Evolutionary conservation across 1,140 invertebrate species (phyloP), one percentile per base, ranked within the genome.

Genomic region (Popillia japonica): DNA sequence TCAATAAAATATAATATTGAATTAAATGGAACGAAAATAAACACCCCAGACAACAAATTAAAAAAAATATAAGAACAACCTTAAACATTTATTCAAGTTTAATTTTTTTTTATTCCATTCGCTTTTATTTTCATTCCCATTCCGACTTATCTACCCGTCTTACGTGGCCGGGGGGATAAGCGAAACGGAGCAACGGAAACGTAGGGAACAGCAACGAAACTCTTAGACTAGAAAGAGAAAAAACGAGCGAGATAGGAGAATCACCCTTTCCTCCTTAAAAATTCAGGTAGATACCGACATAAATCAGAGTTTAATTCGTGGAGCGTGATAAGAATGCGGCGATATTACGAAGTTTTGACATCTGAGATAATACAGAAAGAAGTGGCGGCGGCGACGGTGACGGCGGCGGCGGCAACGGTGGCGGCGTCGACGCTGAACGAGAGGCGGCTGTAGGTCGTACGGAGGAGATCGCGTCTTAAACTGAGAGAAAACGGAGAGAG

Each of bases 221-320:
- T 14, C 27, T 4, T 3, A 55, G 48, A n/a, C 20, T 22, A 34
- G 20, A 68, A 23, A 22, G 27, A 6, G 14, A 68, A 68, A 22
- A 27, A 68, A 27, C 20, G 27, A 68, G 4, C 7, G 27, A 68
- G 22, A 23, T 4, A 34, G 22, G 22, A 0, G 61, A 68, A 68
- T 23, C 61, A 34, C 75, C 75, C 44, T 22, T 17, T 20, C 75
- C 75, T 44, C 42, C 40, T 76, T 55, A 76, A 61, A 44, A 76
- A 34, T 76, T 40, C 75, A 76, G 72, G 23, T 48, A 72, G 77
- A 44, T n/a, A 78, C 41, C 14, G 68, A n/a, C 44, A 78, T 78
- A 78, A 78, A 78, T 78, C 77, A 78, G 61, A 74, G 77, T 74
- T 78, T 78, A 78, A 78, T 78, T 78, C 77, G 34, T 55, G 14